Base-by-base conservation (phyloP, 1,140 invertebrate species). In the Ladona fulva region DNA sequence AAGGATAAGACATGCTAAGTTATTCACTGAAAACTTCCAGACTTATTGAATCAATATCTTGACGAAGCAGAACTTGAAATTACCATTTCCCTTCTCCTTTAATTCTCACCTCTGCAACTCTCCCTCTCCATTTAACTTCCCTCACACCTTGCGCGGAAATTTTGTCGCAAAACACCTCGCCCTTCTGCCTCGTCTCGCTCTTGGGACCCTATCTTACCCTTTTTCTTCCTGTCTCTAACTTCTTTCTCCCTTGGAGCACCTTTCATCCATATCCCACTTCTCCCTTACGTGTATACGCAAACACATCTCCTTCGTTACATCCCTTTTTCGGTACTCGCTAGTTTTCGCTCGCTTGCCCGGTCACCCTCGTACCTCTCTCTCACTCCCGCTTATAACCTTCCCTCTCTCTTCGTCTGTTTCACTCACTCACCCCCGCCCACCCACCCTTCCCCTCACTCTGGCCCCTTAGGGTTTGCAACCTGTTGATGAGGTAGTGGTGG, bases 401-500 rank as follows among this genome's bases (percentile, higher is more conserved):
- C 44, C 10, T 52, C 19, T 10, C 44, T 52, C 44, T 11, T 52
- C 19, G 10, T 52, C 44, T 52, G 10, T 52, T 19, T 52, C 44
- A 11, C 44, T 52, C 44, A 10, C 44, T 52, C 44, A 10, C 19
- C 44, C 44, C 44, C 44, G 44, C 44, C 44, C 44, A 52, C 44
- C 44, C 44, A 10, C 44, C 44, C 10, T 19, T 10, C n/a, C 52
- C 1, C 52, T 66, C 52, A 66, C 52, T 22, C 12, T 1, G 52
- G 12, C 52, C 52, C 52, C 52, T 66, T 66, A 66, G 52, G 52
- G 52, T 66, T 66, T 66, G 52, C 52, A 66, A 66, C 52, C 52
- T 66, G 52, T 66, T 66, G 52, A 66, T 66, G 52, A 66, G 52
- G 52, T 66, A 66, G 44, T 11, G 44, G 44, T 52, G 44, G 10